phyloP scores from a whole-genome alignment of 2,888 invertebrate species.

The Teinopalpus imperialis region DNA sequence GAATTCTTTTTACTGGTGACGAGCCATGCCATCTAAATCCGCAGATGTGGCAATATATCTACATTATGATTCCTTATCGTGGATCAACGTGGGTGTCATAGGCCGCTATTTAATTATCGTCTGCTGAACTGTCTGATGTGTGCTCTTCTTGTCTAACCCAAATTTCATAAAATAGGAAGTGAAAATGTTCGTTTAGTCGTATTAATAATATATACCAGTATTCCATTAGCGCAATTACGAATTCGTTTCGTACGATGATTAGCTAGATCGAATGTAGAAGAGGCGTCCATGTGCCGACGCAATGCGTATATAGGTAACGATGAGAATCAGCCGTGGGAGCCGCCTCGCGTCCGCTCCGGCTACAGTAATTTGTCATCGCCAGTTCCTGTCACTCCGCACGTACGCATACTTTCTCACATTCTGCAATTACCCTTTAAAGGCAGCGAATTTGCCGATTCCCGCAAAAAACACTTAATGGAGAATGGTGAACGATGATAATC shows the following conservation, averaged over 20 bases:
- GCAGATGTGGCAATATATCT: too few species aligned
- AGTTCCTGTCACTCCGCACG: conserved; percentile 64
- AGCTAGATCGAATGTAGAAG: conserved; percentile 39
- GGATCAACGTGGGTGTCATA: too few species aligned
- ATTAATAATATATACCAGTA: conserved; percentile 27
- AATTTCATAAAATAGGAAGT: too few species aligned
- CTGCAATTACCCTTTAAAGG: conserved; percentile 72
- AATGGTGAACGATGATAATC: conserved; percentile 54
- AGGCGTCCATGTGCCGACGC: conserved; percentile 44
- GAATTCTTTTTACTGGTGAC: too few species aligned
- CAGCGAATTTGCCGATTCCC: conserved; percentile 60
- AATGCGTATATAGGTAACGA: conserved; percentile 58
- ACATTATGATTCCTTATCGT: too few species aligned
- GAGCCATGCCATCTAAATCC: too few species aligned
- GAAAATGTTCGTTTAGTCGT: too few species aligned
- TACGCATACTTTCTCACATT: conserved; percentile 67
- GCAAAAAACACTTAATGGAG: conserved; percentile 53
- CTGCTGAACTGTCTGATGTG: too few species aligned
- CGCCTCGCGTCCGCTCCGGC: conserved; percentile 37
- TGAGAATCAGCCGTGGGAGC: conserved; percentile 65
- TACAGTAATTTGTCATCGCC: conserved; percentile 74
- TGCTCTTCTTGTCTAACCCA: too few species aligned
- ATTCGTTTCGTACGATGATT: conserved; percentile 36
- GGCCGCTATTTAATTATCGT: too few species aligned
- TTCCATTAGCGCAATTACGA: conserved; percentile 35